phyloP scores from a whole-genome alignment of 1,140 invertebrate genomes.

The Cotesia chilonis region DNA sequence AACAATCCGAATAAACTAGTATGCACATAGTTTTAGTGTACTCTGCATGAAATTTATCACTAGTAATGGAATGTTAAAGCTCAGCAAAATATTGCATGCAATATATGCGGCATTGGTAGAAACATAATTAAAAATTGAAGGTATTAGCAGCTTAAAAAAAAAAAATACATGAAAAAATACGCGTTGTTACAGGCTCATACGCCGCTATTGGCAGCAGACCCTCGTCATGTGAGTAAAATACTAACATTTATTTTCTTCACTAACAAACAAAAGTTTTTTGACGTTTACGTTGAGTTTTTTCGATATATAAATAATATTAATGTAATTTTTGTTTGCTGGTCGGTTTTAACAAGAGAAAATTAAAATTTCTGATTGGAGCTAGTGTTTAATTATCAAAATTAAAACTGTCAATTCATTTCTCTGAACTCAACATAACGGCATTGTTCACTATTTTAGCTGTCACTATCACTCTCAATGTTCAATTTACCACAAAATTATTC shows the following conservation, averaged over 20 bases:
- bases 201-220: constrained; percentile 68
- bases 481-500: constrained; percentile 42
- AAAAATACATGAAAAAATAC: constrained; percentile 41
- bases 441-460: constrained; percentile 16
- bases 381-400: constrained; percentile 39
- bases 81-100: constrained; percentile 18
- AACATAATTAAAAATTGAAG: constrained; percentile 4
- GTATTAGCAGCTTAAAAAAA: constrained; percentile 42
- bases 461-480: constrained; percentile 26
- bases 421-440: constrained; percentile 16
- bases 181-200: constrained; percentile 72
- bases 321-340: too few species aligned
- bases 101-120: not conserved
- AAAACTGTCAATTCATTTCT: not conserved
- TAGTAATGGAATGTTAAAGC: too few species aligned
- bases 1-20: too few species aligned
- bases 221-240: constrained; percentile 68
- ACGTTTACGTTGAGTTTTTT: not conserved
- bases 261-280: constrained; percentile 4
- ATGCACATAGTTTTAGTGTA: too few species aligned
- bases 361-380: too few species aligned
- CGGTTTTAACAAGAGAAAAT: too few species aligned
- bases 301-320: not conserved
- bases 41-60: too few species aligned
- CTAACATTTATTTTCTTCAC: too few species aligned